Base-by-base conservation (phyloP, 1,140 invertebrate genomes). In the Rhyacophila brunnea region DNA sequence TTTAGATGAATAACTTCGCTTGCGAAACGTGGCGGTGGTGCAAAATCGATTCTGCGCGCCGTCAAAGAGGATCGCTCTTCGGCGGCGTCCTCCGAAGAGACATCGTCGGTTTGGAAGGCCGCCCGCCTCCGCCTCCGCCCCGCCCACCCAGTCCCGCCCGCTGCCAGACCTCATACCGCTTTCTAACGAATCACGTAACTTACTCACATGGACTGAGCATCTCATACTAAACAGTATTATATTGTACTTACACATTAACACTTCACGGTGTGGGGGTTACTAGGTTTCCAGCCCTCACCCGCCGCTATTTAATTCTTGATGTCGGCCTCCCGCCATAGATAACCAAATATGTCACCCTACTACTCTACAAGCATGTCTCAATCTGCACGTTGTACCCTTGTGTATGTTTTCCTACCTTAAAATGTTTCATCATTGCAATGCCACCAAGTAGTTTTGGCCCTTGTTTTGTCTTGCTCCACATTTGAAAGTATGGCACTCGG, bases 1-100 rank as follows among this genome's bases (percentile, higher is more conserved):
- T 34, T 17, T 64, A 64, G 56, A 55, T 50, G 35, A 62, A 63
- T 59, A 64, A 64, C 62, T 58, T 60, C 44, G 62, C 62, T 64
- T 64, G 52, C 56, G 50, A 58, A 34, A 54, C 56, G 62, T 51
- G 62, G 62, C 58, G 62, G 62, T 53, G 62, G 58, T 64, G 62
- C 62, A 64, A 64, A 64, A 64, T 64, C 62, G 62, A 64, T 64
- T 64, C 62, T 51, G 62, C 56, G 49, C 28, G 56, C 38, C 48
- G 36, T 51, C 36, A 52, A 50, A 55, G 44, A 57, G 20, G 51
- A 43, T 35, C 52, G 6, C 35, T n/a, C 54, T 23, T 13, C 34
- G 10, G 35, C 46, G 15, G 11, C 1, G 34, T 2, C 36, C 19
- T 28, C 23, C 23, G 23, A 9, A 28, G 23, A 28, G 23, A 28